Conservation (phyloP, 2,888 invertebrate species). For the Aphodius sticticus region DNA sequence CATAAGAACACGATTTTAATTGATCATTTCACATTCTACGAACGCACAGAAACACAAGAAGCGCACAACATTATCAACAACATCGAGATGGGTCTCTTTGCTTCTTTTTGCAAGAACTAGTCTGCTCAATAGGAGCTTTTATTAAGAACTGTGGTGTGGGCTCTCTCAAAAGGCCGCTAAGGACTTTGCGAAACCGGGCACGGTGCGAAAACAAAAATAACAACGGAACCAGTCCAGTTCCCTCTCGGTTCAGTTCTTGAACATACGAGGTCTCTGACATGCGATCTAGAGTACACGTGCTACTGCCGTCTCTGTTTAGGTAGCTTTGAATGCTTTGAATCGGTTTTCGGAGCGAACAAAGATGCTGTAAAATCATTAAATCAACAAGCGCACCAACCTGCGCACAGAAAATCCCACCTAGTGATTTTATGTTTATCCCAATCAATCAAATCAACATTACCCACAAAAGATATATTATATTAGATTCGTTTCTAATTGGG, state of each 20-base stretch:
- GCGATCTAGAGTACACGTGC: constrained; percentile 36
- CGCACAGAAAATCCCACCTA: neutral
- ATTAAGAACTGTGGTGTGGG: neutral
- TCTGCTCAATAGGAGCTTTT: neutral
- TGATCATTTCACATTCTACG: neutral
- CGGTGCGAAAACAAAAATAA: constrained; percentile 37
- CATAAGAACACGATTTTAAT: neutral
- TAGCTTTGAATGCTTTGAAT: constrained; percentile 22
- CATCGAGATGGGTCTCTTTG: neutral
- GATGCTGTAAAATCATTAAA: constrained; percentile 33
- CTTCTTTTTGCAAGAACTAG: neutral
- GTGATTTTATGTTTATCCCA: neutral
- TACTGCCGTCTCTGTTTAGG: constrained; percentile 32
- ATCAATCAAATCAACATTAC: neutral
- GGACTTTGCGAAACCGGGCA: constrained; percentile 20
- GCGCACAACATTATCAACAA: neutral
- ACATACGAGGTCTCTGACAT: constrained; percentile 36
- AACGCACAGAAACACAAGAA: neutral
- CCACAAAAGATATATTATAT: neutral
- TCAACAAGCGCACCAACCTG: constrained; percentile 29
- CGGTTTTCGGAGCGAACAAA: constrained; percentile 30
- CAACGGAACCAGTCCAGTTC: constrained; percentile 24
- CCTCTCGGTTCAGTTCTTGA: constrained; percentile 6
- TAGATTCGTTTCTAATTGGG: neutral
- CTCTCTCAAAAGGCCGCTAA: neutral